Evolutionary conservation across 2,797 vertebrate species (phyloP).

Genomic region (Halcyon badia): DNA sequence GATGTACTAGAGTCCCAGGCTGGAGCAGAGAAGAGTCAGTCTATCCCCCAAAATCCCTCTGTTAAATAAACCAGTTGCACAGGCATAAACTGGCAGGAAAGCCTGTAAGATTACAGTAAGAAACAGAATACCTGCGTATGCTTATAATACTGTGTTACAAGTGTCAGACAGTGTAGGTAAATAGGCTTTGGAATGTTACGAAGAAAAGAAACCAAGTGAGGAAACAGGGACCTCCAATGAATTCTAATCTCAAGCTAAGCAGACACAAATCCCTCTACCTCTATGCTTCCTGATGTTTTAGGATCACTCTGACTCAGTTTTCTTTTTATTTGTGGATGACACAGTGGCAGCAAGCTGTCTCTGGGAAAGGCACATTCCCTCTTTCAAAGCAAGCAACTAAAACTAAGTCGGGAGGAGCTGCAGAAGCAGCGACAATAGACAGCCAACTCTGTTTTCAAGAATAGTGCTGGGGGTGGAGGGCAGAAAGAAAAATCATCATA

Average conservation of each 20-base stretch:
- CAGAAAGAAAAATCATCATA: neutral
- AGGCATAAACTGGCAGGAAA: neutral
- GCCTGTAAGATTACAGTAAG: neutral
- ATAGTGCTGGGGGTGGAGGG: neutral
- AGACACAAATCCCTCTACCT: neutral
- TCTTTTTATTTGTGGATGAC: neutral
- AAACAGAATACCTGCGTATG: neutral
- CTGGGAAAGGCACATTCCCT: neutral
- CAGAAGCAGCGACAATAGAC: neutral
- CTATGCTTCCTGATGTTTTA: neutral
- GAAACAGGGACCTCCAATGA: neutral
- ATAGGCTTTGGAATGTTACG: neutral
- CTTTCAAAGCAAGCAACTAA: neutral
- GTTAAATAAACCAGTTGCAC: neutral
- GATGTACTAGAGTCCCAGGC: neutral
- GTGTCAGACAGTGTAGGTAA: neutral
- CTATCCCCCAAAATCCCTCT: neutral
- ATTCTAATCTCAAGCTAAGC: neutral
- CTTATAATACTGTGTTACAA: neutral
- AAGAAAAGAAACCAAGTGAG: neutral
- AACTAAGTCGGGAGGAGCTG: neutral
- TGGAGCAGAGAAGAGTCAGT: neutral
- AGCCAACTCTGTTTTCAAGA: neutral
- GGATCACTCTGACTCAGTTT: neutral
- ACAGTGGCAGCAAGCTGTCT: neutral